Base-by-base conservation (phyloP, 2,797 vertebrate species). In the Myotis myotis region DNA sequence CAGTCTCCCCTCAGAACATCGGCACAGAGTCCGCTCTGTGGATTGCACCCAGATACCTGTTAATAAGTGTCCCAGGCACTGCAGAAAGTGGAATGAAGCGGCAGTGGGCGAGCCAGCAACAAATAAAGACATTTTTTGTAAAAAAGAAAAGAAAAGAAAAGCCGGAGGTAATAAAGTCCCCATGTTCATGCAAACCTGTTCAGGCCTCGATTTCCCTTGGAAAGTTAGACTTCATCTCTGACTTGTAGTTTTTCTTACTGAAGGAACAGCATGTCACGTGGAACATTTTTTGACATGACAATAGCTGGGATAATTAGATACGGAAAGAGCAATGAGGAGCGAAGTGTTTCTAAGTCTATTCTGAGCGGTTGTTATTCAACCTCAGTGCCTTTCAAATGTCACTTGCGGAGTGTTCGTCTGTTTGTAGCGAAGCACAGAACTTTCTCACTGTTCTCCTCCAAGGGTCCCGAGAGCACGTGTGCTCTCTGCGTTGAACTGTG, bases 331-430 rank as follows among this genome's bases (percentile, higher is more conserved):
- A 97, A 93, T 91, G 97, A 97, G 6, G 92, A 84, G 85, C 83
- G 2, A 8, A 92, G 88, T 28, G 47, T 95, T 96, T 90, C 95
- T 93, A n/a, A 96, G 94, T 97, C 36, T 97, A 96, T 97, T 93
- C 92, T 89, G 94, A 97, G 95, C 89, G 80, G 88, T 57, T 51
- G 94, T 97, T 96, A 97, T 85, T 93, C 89, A 93, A 95, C 89
- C 85, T 96, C 97, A 91, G 96, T 85, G 95, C 96, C 86, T 96
- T 98, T 97, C 97, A 97, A 68, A 95, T 97, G 95, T 98, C 97
- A 95, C 72, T 97, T 90, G 93, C 80, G 96, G 93, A 70, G 79
- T 16, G 66, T 87, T 86, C 68, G 0, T 60, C 23, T 28, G 53
- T 95, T 93, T 87, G 79, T 78, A 87, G 66, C 2, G 64, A 96